Base-by-base conservation (phyloP, 2,113 vertebrate species). In the Zosterops borbonicus region DNA sequence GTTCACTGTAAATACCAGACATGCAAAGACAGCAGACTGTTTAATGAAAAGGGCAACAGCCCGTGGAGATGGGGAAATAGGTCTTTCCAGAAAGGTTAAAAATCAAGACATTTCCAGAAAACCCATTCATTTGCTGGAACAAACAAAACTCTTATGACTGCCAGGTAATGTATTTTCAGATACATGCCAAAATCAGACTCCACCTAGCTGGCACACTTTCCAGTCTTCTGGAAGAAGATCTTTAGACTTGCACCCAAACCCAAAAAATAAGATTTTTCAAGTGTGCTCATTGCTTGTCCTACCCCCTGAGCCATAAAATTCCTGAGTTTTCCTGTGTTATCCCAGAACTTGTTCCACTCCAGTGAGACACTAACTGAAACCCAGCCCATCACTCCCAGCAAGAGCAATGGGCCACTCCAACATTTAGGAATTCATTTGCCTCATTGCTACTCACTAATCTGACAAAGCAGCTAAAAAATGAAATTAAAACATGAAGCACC, bases 401-500 rank as follows among this genome's bases (percentile, higher is more conserved):
- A 9, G 42, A 71, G 4, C 1, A 0, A 53, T 4, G 6, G 18
- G 25, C 37, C 55, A 67, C n/a, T 90, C 39, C n/a, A 68, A 52
- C 11, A n/a, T 52, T 92, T 39, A 68, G 55, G 46, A 71, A 52
- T 67, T 75, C 1, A 29, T 91, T 93, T 89, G 25, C 49, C 62
- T 89, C 63, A 53, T 89, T 70, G 16, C 33, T 35, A 60, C 62
- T 89, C 42, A 74, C 0, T 0, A 53, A 69, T 63, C 21, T 14
- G 10, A 85, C 42, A 94, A 82, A 90, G 42, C 28, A 27, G 56
- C 56, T 81, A 47, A 52, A 52, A 89, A 86, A 79, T 47, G 27
- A 89, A 89, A 96, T 92, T 87, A 75, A 96, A 94, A 93, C 5
- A 0, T 70, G 39, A 96, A 93, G 71, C 42, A 56, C 59, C 80